phyloP scores from a whole-genome alignment of 1,140 invertebrate species.

The Goniozus legneri region DNA sequence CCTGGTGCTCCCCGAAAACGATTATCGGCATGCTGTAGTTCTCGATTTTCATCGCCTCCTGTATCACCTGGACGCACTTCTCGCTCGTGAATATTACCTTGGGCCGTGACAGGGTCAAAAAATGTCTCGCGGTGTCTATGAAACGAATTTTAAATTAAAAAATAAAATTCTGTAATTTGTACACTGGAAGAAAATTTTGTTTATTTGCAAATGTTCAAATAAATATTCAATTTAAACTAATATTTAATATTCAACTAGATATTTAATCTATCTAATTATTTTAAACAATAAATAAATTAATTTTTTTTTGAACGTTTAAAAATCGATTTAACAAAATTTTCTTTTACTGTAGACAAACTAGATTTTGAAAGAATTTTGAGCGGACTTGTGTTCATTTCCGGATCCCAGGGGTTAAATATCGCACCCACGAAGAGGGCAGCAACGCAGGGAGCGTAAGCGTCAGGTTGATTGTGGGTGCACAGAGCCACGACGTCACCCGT shows the following conservation, averaged over 20 bases:
- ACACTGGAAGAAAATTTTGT: too few relatives aligned
- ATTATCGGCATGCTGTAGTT: conserved; percentile 16
- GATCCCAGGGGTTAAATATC: conserved; percentile 23
- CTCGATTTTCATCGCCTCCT: conserved; percentile 15
- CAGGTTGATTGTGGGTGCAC: conserved; percentile 49
- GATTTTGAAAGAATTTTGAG: background rate
- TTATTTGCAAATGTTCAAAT: background rate
- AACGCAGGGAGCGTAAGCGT: conserved; percentile 48
- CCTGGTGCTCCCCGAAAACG: conserved; percentile 20
- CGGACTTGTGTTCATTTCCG: conserved; percentile 19
- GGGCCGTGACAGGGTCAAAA: conserved; percentile 12
- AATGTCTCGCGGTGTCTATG: conserved; percentile 14
- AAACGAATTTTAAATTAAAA: background rate
- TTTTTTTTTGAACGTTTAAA: too few relatives aligned
- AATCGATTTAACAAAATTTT: too few relatives aligned
- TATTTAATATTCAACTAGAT: too few relatives aligned
- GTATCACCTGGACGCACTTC: background rate
- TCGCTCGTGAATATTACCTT: conserved; percentile 27
- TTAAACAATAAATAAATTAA: too few relatives aligned
- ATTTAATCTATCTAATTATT: too few relatives aligned
- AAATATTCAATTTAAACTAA: background rate
- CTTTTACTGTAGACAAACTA: too few relatives aligned
- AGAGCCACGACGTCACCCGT: conserved; percentile 47
- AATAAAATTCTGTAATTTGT: too few relatives aligned
- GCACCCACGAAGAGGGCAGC: conserved; percentile 47